Conservation (phyloP, 2,797 vertebrate genomes). For the Epinephelus awoara region DNA sequence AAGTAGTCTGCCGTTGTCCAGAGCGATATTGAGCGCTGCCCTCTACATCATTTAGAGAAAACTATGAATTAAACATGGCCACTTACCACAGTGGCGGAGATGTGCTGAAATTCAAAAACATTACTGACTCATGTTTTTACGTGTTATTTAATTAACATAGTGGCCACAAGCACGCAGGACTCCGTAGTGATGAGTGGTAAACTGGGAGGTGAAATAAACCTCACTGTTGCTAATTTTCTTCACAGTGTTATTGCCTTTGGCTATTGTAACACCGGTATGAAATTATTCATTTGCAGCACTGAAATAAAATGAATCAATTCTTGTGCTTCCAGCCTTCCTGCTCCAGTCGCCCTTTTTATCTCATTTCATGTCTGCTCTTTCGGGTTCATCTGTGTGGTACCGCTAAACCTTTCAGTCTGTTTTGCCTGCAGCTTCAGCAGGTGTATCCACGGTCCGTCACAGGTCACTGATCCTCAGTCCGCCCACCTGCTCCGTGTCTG, state of each 20-base stretch:
- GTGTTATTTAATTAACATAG: conserved; percentile 53
- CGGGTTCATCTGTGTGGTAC: conserved; percentile 14
- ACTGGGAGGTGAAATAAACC: conserved; percentile 52
- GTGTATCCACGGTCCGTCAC: conserved; percentile 41
- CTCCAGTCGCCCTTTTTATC: neutral
- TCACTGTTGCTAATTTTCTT: conserved; percentile 50
- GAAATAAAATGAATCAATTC: conserved; percentile 46
- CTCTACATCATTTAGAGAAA: conserved; percentile 56
- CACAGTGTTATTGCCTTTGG: conserved; percentile 49
- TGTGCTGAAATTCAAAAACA: conserved; percentile 36
- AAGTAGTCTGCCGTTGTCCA: conserved; percentile 33
- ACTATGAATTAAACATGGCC: conserved; percentile 69
- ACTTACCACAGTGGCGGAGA: conserved; percentile 31
- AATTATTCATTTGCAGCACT: conserved; percentile 54
- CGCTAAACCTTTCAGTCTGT: conserved; percentile 24
- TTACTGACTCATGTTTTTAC: conserved; percentile 55
- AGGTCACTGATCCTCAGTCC: conserved; percentile 48
- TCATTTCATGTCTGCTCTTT: conserved; percentile 33
- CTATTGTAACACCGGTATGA: conserved; percentile 37
- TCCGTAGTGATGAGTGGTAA: conserved; percentile 55
- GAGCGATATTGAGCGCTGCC: conserved; percentile 36
- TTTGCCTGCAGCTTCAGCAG: conserved; percentile 50
- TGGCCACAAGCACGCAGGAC: conserved; percentile 1
- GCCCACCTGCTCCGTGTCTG: conserved; percentile 55
- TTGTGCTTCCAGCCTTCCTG: conserved; percentile 28